Conservation (phyloP, 2,113 vertebrate species). For the Riparia riparia region DNA sequence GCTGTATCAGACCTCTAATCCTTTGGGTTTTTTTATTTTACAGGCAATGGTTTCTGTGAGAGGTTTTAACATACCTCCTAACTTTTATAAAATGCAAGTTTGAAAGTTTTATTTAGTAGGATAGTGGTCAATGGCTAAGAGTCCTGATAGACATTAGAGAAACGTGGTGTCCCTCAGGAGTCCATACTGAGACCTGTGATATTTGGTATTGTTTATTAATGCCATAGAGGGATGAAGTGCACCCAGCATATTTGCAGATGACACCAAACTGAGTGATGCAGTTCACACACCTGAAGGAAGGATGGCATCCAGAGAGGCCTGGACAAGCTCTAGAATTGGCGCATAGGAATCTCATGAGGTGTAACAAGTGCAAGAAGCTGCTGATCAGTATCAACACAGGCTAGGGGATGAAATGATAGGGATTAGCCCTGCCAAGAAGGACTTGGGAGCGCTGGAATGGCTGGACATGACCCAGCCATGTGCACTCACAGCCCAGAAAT, state of each 20-base stretch:
- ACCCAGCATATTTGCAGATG: not conserved
- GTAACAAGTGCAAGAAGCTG: not conserved
- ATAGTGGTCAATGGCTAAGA: not conserved
- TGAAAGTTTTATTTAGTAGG: not conserved
- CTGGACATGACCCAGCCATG: not conserved
- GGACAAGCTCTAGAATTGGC: not conserved
- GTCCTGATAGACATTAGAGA: not conserved
- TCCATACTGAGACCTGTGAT: no score
- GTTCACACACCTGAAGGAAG: not conserved
- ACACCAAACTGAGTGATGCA: not conserved
- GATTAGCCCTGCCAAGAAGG: not conserved
- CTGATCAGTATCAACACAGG: not conserved
- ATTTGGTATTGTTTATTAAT: not conserved
- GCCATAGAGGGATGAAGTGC: not conserved
- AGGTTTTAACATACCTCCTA: not conserved
- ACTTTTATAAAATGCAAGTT: not conserved
- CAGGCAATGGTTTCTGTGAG: not conserved
- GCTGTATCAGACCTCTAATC: not conserved
- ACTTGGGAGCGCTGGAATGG: not conserved
- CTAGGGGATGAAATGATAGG: rapidly evolving
- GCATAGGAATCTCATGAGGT: not conserved
- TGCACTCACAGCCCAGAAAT: not conserved
- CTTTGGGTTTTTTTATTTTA: not conserved
- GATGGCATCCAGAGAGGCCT: not conserved
- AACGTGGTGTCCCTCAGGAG: not conserved